phyloP scores from a whole-genome alignment of 2,888 invertebrate genomes.

The Drosophila mimica region DNA sequence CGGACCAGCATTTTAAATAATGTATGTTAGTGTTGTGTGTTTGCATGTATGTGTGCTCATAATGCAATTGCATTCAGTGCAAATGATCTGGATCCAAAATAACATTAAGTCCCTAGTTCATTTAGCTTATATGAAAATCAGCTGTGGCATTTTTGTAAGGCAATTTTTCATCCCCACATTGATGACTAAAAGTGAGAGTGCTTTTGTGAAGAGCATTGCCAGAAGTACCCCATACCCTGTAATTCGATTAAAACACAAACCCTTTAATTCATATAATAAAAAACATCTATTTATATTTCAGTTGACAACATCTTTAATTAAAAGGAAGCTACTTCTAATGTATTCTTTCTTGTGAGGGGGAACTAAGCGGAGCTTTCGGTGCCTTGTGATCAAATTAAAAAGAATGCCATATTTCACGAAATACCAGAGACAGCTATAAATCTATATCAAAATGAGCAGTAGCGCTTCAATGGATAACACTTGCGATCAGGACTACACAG shows the following conservation, averaged over 20 bases:
- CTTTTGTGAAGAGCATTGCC: neutral
- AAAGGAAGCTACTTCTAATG: constrained; percentile 2
- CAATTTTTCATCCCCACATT: neutral
- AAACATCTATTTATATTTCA: constrained; percentile 4
- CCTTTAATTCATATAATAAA: neutral
- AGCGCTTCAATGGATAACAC: constrained; percentile 82
- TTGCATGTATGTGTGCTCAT: neutral
- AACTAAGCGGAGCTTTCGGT: constrained; percentile 10
- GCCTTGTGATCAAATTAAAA: constrained; percentile 49
- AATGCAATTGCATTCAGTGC: constrained; percentile 5
- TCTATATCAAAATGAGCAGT: constrained; percentile 73
- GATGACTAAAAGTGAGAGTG: constrained; percentile 1
- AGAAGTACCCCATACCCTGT: constrained; percentile 1
- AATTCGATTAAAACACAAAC: neutral
- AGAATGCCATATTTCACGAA: constrained; percentile 56
- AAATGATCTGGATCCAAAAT: constrained; percentile 10
- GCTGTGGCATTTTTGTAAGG: neutral
- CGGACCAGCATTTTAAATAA: neutral
- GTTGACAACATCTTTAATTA: constrained; percentile 7
- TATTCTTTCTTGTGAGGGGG: constrained; percentile 9
- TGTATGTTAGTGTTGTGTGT: neutral
- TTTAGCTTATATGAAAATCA: neutral
- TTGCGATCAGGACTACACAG: constrained; percentile 84
- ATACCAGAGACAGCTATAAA: constrained; percentile 28
- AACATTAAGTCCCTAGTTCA: constrained; percentile 1